Evolutionary conservation across 2,113 vertebrate genomes (phyloP).

Genomic region (Vombatus ursinus): DNA sequence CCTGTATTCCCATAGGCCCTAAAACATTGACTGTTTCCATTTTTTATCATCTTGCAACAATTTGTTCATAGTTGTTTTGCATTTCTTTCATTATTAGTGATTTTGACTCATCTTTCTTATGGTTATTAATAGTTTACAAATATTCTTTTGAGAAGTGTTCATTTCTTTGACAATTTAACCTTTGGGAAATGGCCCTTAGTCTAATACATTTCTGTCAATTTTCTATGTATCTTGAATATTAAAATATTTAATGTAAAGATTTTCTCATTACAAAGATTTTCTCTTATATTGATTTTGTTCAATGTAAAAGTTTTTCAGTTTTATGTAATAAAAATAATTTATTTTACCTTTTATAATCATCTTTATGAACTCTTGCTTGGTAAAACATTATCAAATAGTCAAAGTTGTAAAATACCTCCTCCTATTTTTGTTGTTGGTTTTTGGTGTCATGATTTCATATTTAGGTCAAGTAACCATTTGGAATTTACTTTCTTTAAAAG

Average conservation of each 20-base stretch:
- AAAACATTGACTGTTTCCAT: not conserved
- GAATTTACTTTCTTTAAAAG: not conserved
- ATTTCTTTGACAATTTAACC: not conserved
- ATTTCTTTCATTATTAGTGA: not conserved
- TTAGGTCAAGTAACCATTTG: not conserved
- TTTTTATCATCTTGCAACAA: not conserved
- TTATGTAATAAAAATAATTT: not conserved
- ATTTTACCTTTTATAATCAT: not conserved
- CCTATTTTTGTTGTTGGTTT: not conserved
- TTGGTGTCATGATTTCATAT: not conserved
- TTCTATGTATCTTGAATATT: not conserved
- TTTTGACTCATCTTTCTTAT: not conserved
- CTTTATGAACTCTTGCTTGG: not conserved
- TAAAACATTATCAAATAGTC: not conserved
- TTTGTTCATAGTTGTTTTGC: not conserved
- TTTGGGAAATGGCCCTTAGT: not conserved
- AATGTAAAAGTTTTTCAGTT: not conserved
- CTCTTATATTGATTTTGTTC: not conserved
- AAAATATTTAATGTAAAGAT: not conserved
- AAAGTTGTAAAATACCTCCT: not conserved
- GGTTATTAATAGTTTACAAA: not conserved
- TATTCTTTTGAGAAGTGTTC: not conserved
- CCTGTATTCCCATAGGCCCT: no score
- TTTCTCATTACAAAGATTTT: not conserved
- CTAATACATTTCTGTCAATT: not conserved